These are phyloP conservation scores for Heliocidaris erythrogramma DNA, from an alignment of 35 echinoderm and acorn worm species.

Conservation along the genomic window DNA sequence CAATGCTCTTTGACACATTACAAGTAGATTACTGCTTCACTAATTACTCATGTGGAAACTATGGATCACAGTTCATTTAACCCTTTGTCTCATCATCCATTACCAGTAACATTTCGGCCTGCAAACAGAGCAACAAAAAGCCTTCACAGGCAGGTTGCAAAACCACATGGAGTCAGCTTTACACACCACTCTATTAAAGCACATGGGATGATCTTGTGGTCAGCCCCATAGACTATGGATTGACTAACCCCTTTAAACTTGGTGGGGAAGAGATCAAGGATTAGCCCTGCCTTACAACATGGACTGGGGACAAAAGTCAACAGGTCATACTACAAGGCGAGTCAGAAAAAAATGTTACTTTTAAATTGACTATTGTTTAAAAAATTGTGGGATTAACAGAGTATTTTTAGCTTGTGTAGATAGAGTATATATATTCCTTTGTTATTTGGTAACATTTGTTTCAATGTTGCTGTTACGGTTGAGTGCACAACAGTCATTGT, in stretches of 20 bases:
- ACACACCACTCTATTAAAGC: too few relatives aligned
- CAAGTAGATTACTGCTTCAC: neutral
- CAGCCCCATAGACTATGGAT: neutral
- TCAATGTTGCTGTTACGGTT: too few relatives aligned
- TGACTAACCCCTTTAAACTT: neutral
- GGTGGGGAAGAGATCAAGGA: neutral
- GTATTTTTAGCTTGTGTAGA: too few relatives aligned
- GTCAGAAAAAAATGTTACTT: too few relatives aligned
- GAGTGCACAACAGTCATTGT: too few relatives aligned
- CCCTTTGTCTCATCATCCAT: neutral
- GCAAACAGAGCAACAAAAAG: too few relatives aligned
- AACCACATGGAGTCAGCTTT: neutral
- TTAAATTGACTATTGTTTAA: too few relatives aligned
- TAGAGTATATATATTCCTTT: too few relatives aligned
- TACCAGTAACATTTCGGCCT: neutral
- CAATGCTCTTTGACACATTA: neutral
- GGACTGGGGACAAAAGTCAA: conserved; percentile 27
- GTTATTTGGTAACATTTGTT: too few relatives aligned
- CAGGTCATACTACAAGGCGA: neutral
- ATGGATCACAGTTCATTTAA: neutral
- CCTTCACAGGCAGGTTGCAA: too few relatives aligned
- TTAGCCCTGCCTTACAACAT: neutral
- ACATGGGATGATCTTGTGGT: too few relatives aligned
- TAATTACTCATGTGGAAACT: neutral
- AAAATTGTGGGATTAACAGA: too few relatives aligned